Percentiles rank a stretch among this genome's conserved stretches.
Evolutionary conservation across 1,140 invertebrate genomes (phyloP).

Genomic region (Ectropis grisescens): DNA sequence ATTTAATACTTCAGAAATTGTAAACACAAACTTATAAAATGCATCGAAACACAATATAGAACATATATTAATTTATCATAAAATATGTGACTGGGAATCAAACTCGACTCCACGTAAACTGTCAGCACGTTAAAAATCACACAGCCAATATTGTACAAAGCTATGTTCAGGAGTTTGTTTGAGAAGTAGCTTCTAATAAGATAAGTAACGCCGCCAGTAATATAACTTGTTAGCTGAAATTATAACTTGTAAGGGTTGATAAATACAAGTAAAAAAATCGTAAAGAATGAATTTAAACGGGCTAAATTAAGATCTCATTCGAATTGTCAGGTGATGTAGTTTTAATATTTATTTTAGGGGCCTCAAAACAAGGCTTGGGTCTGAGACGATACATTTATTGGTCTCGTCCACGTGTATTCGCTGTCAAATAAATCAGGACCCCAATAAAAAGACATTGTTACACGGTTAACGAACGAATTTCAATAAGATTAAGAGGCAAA

Average conservation of each 20-base stretch:
- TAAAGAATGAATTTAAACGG: not conserved
- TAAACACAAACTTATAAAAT: too few relatives aligned
- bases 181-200: too few relatives aligned
- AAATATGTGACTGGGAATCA: too few relatives aligned
- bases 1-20: too few relatives aligned
- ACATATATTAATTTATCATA: too few relatives aligned
- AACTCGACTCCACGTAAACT: too few relatives aligned
- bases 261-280: not conserved
- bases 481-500: constrained; percentile 19
- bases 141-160: too few relatives aligned
- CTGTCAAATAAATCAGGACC: constrained; percentile 49
- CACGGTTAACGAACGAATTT: constrained; percentile 20
- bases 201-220: too few relatives aligned
- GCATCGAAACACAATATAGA: too few relatives aligned
- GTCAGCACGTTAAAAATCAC: too few relatives aligned
- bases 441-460: constrained; percentile 32
- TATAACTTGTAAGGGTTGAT: not conserved
- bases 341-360: constrained; percentile 46
- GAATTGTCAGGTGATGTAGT: constrained; percentile 31
- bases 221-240: not conserved
- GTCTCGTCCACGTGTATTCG: constrained; percentile 31
- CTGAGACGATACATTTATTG: constrained; percentile 46
- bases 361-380: constrained; percentile 47
- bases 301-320: constrained; percentile 8
- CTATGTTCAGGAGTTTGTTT: too few relatives aligned